Evolutionary conservation across 2,888 invertebrate species (phyloP), one percentile per base, ranked within the genome.

Genomic region (Mesochorus sp.): DNA sequence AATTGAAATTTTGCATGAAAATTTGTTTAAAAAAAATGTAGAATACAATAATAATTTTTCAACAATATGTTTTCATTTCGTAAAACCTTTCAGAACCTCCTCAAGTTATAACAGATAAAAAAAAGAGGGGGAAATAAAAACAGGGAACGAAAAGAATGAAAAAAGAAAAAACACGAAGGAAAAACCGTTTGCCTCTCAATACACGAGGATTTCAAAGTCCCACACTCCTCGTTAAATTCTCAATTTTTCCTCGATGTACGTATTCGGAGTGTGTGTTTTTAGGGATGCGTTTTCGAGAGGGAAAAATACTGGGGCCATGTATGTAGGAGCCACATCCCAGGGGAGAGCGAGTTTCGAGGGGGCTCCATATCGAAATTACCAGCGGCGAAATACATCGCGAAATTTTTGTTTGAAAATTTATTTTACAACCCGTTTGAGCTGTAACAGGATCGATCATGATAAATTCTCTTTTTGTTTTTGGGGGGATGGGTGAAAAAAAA

Each of bases 141-240:
- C n/a, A 55, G 8, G 14, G 55, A 31, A 17, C 10, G 17, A 12
- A n/a, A 12, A 14, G 10, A 17, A 21, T 57, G 47, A 70, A 49
- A 34, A 62, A 61, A 61, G 14, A 47, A 53, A 21, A 47, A 28
- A 26, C 24, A 47, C 10, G 19, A 39, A 37, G 51, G 53, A 53
- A 61, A 53, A 76, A 72, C 39, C 53, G 68, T 51, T 61, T 49
- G 49, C 62, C 67, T 67, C 73, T 77, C 73, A 53, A 74, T 77
- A 68, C 68, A 12, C 67, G 59, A 61, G 67, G 74, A 64, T 68
- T 72, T 72, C 71, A 47, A 66, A 64, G 68, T 26, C 14, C 53
- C 37, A 61, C 57, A 26, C 59, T 37, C 67, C 47, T 67, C 79
- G 61, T 75, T 75, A 75, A 78, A 73, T 70, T 68, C 68, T 70